Evolutionary conservation across 2,797 vertebrate species (phyloP), one percentile per base, ranked within the genome.

Genomic region (Florisuga fusca): DNA sequence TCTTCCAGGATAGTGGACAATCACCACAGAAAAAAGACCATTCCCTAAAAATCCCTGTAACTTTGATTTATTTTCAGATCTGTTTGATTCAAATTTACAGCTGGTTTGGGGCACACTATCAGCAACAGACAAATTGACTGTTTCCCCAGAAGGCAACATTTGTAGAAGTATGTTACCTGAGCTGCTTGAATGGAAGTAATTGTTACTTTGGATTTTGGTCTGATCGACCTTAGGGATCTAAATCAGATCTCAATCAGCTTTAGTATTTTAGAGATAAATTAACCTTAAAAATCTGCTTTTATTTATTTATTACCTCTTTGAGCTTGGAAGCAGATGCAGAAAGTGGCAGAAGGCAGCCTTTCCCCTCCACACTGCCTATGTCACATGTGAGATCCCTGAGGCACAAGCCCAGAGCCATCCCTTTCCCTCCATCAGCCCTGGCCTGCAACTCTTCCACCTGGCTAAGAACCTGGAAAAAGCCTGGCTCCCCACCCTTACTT

Each of bases 401-500:
- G 38, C 62, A 53, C 22, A 51, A 41, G 3, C 25, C 15, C 63
- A 15, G 48, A 22, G 74, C 25, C 66, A 75, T 20, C 19, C 58
- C 61, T 22, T 34, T 68, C 57, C 45, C 25, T 77, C 36, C n/a
- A 23, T 0, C 0, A 92, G 46, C 72, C 75, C 5, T 0, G 1
- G 57, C 72, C 38, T 48, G 19, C 57, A 79, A 38, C 43, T 54
- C 75, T 63, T 18, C 73, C 41, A 94, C 93, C 87, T 93, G 80
- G 83, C 80, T 19, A 69, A 84, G 90, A 89, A 90, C 64, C 74
- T 89, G 91, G 94, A 93, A 86, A 91, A 91, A 89, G 22, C 64
- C 81, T 76, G 85, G 85, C 71, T 95, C 53, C 80, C 84, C 22
- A 69, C 89, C 87, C 94, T 77, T 26, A 11, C 58, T 93, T 21